Percentiles rank a stretch among this genome's conserved stretches.
phyloP scores from a whole-genome alignment of 2,888 invertebrate species.

The Parnassius smintheus region DNA sequence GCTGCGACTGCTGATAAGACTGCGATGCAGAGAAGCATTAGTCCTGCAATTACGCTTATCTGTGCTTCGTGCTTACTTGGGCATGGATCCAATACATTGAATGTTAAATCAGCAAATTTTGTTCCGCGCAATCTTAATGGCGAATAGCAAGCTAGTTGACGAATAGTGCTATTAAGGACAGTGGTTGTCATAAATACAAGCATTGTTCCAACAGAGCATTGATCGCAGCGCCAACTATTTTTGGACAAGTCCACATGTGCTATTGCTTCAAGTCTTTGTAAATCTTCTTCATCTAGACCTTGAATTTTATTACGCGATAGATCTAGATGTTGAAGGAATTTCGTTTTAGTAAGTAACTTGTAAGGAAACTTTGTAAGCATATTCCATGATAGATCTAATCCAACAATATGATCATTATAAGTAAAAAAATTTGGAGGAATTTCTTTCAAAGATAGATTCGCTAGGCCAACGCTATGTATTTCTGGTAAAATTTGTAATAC shows the following conservation, averaged over 20 bases:
- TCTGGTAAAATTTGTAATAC: conserved; percentile 81
- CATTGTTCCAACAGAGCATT: conserved; percentile 82
- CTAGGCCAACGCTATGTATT: conserved; percentile 80
- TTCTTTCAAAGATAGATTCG: conserved; percentile 80
- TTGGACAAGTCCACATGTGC: conserved; percentile 77
- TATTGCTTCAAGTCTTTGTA: conserved; percentile 81
- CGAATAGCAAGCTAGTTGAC: conserved; percentile 80
- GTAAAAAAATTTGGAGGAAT: conserved; percentile 81
- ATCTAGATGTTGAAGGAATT: conserved; percentile 84
- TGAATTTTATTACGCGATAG: conserved; percentile 87
- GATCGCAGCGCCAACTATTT: conserved; percentile 86
- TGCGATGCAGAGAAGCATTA: conserved; percentile 63
- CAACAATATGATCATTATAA: conserved; percentile 81
- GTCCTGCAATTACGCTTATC: conserved; percentile 80
- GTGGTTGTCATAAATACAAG: conserved; percentile 80
- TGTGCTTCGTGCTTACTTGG: conserved; percentile 76
- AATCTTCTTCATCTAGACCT: conserved; percentile 80
- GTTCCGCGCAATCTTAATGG: conserved; percentile 79
- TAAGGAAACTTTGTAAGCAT: conserved; percentile 81
- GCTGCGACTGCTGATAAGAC: conserved; percentile 78
- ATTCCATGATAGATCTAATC: conserved; percentile 88
- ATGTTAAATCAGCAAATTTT: conserved; percentile 51
- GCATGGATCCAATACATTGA: conserved; percentile 63
- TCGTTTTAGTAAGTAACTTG: conserved; percentile 79
- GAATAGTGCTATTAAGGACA: conserved; percentile 71